These are phyloP conservation scores for Potamilus streckersoni DNA, from an alignment of 1,140 invertebrate species.

Conservation along the genomic window DNA sequence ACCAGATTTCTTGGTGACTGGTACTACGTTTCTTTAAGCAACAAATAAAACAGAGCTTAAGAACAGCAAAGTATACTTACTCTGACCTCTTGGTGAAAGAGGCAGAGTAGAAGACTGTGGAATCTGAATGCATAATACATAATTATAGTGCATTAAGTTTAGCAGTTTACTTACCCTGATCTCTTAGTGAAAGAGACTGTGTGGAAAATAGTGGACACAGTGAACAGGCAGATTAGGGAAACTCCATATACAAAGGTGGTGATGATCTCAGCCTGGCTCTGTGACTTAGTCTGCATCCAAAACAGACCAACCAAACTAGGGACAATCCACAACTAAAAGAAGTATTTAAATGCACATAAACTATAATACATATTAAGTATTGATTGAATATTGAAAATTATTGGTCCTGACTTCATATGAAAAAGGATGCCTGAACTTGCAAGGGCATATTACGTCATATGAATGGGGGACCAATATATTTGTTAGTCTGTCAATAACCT, in stretches of 20 bases:
- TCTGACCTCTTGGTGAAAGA: constrained; percentile 74
- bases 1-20: too few species aligned
- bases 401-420: too few species aligned
- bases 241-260: constrained; percentile 89
- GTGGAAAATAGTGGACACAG: constrained; percentile 84
- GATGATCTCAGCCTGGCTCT: constrained; percentile 79
- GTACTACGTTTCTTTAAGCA: too few species aligned
- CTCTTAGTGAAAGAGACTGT: constrained; percentile 78
- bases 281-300: constrained; percentile 80
- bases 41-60: neutral
- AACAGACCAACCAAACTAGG: constrained; percentile 82
- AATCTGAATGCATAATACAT: constrained; percentile 88
- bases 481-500: neutral
- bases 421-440: too few species aligned
- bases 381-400: neutral
- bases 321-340: constrained; percentile 79
- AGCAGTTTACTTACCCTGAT: constrained; percentile 58
- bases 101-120: constrained; percentile 83
- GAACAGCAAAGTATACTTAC: constrained; percentile 48
- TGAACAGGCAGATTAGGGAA: constrained; percentile 89
- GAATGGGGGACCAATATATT: neutral
- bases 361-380: neutral
- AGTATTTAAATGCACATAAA: neutral
- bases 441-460: neutral
- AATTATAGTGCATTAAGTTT: constrained; percentile 1